These are phyloP conservation scores for Eptatretus atami DNA, from an alignment of 2,797 vertebrate species.

Conservation along the genomic window DNA sequence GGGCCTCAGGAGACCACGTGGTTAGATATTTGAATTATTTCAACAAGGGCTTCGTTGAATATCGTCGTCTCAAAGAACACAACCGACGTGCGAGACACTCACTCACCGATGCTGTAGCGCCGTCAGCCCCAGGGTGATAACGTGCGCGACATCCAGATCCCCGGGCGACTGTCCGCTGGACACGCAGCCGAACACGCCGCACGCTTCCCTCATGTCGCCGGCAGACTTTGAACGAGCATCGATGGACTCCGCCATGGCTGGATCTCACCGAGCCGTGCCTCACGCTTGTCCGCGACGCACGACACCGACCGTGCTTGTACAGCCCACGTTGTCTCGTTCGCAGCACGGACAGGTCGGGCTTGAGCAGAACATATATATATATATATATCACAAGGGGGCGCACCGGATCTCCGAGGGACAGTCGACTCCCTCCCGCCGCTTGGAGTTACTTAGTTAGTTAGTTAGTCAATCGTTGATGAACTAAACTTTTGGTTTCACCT, in stretches of 20 bases:
- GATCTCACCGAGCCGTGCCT: neutral
- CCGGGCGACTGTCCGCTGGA: conserved; percentile 64
- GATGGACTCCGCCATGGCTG: neutral
- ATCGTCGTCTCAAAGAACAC: conserved; percentile 9
- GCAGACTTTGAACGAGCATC: too few species aligned
- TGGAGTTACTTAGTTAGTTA: too few species aligned
- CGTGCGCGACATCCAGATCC: conserved; percentile 63
- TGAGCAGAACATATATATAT: too few species aligned
- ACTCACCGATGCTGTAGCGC: conserved; percentile 73
- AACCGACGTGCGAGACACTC: conserved; percentile 7
- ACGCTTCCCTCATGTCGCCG: conserved; percentile 50
- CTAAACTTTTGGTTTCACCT: too few species aligned
- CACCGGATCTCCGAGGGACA: too few species aligned
- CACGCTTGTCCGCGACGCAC: neutral
- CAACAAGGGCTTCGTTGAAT: too few species aligned
- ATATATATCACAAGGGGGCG: too few species aligned
- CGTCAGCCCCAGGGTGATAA: conserved; percentile 50
- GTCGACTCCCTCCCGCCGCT: too few species aligned
- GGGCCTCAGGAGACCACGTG: neutral
- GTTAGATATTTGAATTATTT: conserved; percentile 10
- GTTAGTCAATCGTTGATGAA: too few species aligned
- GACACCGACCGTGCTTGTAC: too few species aligned
- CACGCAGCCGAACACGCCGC: conserved; percentile 77
- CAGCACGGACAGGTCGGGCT: too few species aligned
- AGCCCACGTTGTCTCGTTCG: too few species aligned